phyloP scores from a whole-genome alignment of 1,140 invertebrate species.

The Drosophila quadrilineata region DNA sequence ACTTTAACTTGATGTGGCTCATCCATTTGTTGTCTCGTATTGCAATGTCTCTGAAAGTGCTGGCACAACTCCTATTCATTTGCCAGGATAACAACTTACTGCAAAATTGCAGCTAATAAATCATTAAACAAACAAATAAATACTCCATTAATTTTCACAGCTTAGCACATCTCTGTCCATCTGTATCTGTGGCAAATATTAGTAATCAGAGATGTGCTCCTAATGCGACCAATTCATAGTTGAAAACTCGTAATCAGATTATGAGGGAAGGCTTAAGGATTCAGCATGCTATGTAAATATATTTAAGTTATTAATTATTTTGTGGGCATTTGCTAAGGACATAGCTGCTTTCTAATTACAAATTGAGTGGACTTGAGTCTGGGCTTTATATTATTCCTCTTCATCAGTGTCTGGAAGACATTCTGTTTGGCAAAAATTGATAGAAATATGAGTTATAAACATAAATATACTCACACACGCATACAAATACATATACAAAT shows the following conservation, averaged over 20 bases:
- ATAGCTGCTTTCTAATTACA: slow-evolving; percentile 51
- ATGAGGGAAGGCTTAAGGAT: slow-evolving; percentile 42
- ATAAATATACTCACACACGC: slow-evolving; percentile 20
- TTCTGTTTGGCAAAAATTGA: slow-evolving; percentile 68
- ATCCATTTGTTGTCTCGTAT: no score
- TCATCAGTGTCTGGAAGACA: slow-evolving; percentile 41
- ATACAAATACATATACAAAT: not conserved
- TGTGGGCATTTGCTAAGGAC: slow-evolving; percentile 42
- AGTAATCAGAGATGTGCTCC: slow-evolving; percentile 34
- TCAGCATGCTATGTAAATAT: slow-evolving; percentile 66
- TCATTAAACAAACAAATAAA: slow-evolving; percentile 75
- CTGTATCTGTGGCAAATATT: not conserved
- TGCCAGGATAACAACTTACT: slow-evolving; percentile 16
- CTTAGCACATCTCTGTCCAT: slow-evolving; percentile 34
- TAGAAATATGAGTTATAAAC: slow-evolving; percentile 55
- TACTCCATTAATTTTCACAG: slow-evolving; percentile 75
- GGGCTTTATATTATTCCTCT: not conserved
- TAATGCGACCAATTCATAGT: slow-evolving; percentile 68
- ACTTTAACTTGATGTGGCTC: not conserved
- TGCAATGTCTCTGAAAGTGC: no score
- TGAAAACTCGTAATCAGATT: slow-evolving; percentile 73
- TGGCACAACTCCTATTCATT: not conserved
- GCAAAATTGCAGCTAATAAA: slow-evolving; percentile 56
- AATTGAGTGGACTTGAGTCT: slow-evolving; percentile 20
- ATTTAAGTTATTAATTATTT: slow-evolving; percentile 75